These are phyloP conservation scores for Acanthosoma haemorrhoidale DNA, from an alignment of 2,888 invertebrate species.

Conservation along the genomic window DNA sequence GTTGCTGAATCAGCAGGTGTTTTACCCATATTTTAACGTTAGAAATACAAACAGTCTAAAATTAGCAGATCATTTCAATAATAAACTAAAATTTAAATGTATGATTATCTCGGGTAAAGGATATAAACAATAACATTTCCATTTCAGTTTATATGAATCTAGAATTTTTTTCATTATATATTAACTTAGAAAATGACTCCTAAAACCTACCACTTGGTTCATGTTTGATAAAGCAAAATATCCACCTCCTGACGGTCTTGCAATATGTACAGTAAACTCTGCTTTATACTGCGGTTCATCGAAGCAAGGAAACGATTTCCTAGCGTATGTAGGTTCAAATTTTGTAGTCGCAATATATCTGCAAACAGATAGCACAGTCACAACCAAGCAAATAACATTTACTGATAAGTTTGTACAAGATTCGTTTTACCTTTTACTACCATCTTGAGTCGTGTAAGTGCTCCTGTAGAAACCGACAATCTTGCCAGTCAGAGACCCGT, in stretches of 20 bases:
- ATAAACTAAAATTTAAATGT: neutral
- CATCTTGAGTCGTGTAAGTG: slow-evolving; percentile 47
- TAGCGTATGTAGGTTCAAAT: slow-evolving; percentile 90
- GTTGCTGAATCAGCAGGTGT: no score
- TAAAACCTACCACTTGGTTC: slow-evolving; percentile 59
- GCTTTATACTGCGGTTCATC: slow-evolving; percentile 92
- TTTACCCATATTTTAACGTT: no score
- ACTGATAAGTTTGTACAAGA: no score
- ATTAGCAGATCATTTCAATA: no score
- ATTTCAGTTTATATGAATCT: no score
- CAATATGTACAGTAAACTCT: slow-evolving; percentile 68
- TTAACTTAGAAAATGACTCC: no score
- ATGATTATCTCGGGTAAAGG: neutral
- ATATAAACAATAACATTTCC: neutral
- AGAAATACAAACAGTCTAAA: no score
- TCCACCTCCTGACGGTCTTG: slow-evolving; percentile 59
- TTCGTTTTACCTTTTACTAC: slow-evolving; percentile 32
- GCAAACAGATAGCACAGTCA: no score
- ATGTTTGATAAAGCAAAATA: slow-evolving; percentile 83
- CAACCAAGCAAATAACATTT: no score
- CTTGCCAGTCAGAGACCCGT: slow-evolving; percentile 52
- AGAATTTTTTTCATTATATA: no score
- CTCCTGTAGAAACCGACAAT: slow-evolving; percentile 60
- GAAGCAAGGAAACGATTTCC: slow-evolving; percentile 90
- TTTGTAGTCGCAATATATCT: slow-evolving; percentile 84